Evolutionary conservation across 2,888 invertebrate species (phyloP).

Genomic region (Chrysolina americana): DNA sequence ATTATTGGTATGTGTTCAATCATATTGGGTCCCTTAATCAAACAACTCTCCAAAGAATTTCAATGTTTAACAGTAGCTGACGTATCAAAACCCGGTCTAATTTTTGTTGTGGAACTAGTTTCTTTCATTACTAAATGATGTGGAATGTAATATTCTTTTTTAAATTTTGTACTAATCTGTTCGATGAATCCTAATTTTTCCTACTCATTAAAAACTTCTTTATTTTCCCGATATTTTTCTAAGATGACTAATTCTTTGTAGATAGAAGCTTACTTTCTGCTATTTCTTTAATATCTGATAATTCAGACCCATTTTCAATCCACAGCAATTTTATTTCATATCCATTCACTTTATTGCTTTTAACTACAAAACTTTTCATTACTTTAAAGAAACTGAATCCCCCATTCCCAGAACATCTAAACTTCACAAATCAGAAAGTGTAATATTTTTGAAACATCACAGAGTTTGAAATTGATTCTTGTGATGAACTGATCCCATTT

Average conservation of each 20-base stretch:
- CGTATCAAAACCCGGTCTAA: not conserved
- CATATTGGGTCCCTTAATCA: no score
- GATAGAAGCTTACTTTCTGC: not conserved
- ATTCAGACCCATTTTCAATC: not conserved
- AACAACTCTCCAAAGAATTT: no score
- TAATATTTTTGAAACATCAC: not conserved
- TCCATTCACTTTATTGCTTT: not conserved
- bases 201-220: conserved; percentile 13
- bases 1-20: no score
- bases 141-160: not conserved
- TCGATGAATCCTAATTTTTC: not conserved
- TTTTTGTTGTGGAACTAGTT: not conserved
- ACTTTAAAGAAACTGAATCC: not conserved
- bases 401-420: conserved; percentile 7
- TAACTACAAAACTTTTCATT: not conserved
- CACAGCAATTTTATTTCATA: conserved; percentile 4
- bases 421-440: conserved; percentile 6
- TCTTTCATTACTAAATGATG: not conserved
- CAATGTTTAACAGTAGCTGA: not conserved
- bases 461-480: not conserved
- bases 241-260: not conserved
- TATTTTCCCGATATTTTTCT: not conserved
- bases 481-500: not conserved
- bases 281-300: not conserved
- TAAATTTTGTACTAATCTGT: not conserved